Evolutionary conservation across 2,113 vertebrate genomes (phyloP).

Genomic region (Hyperopisus bebe): DNA sequence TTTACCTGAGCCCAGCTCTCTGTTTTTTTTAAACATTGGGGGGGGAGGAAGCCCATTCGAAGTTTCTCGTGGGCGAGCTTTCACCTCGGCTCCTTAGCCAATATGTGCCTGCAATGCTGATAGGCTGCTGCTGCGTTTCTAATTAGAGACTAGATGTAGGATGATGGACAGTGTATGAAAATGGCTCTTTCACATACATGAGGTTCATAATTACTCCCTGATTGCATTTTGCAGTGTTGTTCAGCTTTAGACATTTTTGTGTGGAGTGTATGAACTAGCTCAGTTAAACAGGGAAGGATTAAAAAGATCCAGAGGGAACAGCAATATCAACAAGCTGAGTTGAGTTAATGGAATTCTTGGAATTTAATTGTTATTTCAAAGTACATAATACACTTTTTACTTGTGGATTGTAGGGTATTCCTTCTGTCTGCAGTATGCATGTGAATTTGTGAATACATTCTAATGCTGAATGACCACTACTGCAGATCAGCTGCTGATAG

Average conservation of each 20-base stretch:
- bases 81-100: slow-evolving; percentile 4
- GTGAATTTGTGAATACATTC: background rate
- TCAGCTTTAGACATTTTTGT: slow-evolving; percentile 5
- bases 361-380: background rate
- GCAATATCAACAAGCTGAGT: background rate
- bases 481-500: background rate
- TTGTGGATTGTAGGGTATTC: background rate
- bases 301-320: background rate
- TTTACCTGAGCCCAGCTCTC: slow-evolving; percentile 20
- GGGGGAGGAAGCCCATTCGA: background rate
- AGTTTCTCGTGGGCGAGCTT: slow-evolving; percentile 20
- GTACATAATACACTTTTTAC: background rate
- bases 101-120: slow-evolving; percentile 4
- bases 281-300: slow-evolving; percentile 19
- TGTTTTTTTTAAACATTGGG: slow-evolving; percentile 13
- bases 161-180: slow-evolving; percentile 27
- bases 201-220: slow-evolving; percentile 22
- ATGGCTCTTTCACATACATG: slow-evolving; percentile 15
- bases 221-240: slow-evolving; percentile 14
- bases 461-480: background rate
- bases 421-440: background rate
- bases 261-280: background rate
- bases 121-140: slow-evolving; percentile 20
- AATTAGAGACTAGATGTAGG: slow-evolving; percentile 20
- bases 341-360: background rate